A percentile compares a stretch with the other conserved stretches of the same genome.
Conservation (phyloP, 1,140 invertebrate genomes). For the Aphelenchoides avenae region DNA sequence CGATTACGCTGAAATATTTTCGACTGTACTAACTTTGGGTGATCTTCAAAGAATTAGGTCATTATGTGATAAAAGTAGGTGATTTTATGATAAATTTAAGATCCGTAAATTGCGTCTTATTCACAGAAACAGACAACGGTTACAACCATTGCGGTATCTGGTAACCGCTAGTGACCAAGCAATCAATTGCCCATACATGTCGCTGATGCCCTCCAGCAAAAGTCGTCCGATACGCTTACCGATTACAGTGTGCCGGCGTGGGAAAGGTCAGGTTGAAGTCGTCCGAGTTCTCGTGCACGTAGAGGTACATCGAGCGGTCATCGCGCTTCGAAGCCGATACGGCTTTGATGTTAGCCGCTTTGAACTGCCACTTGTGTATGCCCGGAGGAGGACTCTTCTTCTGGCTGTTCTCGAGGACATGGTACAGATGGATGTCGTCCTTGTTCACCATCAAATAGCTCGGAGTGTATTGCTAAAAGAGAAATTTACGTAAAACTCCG, state of each 20-base stretch:
- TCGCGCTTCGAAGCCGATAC: conserved; percentile 86
- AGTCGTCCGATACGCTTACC: too few species aligned
- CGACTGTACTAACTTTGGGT: too few species aligned
- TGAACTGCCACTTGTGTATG: conserved; percentile 90
- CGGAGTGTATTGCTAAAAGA: conserved; percentile 52
- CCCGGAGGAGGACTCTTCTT: conserved; percentile 77
- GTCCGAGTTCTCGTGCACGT: conserved; percentile 94
- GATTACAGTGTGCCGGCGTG: conserved; percentile 75
- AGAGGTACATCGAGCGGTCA: conserved; percentile 88
- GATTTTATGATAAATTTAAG: too few species aligned
- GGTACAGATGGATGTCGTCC: conserved; percentile 49
- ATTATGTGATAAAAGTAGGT: too few species aligned
- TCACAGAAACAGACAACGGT: too few species aligned
- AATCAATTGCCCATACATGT: too few species aligned
- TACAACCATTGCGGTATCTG: too few species aligned
- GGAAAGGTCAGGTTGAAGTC: conserved; percentile 99
- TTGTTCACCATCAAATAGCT: conserved; percentile 54
- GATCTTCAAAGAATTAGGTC: too few species aligned
- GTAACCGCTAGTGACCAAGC: too few species aligned
- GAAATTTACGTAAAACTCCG: neutral
- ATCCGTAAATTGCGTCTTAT: too few species aligned
- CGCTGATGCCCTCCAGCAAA: too few species aligned
- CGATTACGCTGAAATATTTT: conserved; percentile 37
- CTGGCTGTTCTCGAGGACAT: conserved; percentile 57
- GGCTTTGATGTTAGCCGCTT: conserved; percentile 81